Percentiles rank a stretch among this genome's conserved stretches.
Evolutionary conservation across 2,797 vertebrate species (phyloP).

Genomic region (Sebastolobus altivelis): DNA sequence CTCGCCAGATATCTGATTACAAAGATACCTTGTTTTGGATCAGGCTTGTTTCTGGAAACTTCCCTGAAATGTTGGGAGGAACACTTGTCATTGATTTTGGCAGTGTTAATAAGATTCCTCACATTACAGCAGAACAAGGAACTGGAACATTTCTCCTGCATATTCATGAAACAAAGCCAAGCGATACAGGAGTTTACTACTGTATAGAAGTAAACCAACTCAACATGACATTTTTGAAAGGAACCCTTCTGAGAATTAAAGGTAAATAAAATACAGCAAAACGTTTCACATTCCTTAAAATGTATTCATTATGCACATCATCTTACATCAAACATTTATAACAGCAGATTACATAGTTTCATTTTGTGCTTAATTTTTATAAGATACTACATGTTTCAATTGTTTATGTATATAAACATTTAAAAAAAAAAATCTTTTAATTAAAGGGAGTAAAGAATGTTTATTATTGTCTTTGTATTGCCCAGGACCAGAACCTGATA

Average conservation of each 20-base stretch:
- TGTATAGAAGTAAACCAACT: fast-evolving
- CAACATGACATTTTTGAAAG: not conserved
- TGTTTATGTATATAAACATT: not conserved
- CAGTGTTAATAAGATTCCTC: not conserved
- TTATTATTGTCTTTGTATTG: not conserved
- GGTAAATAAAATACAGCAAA: conserved; percentile 32
- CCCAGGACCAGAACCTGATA: conserved; percentile 7
- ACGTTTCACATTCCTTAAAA: too few relatives aligned
- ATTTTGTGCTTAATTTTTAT: not conserved
- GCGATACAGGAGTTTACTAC: conserved; percentile 27
- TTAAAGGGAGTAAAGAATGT: not conserved
- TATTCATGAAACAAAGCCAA: not conserved
- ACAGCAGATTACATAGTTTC: not conserved
- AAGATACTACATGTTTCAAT: not conserved
- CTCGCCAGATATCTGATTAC: fast-evolving
- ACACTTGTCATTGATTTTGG: not conserved
- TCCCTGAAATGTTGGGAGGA: conserved; percentile 36
- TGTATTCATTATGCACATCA: too few relatives aligned
- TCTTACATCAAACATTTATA: too few relatives aligned
- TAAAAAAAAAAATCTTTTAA: too few relatives aligned
- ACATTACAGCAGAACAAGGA: not conserved
- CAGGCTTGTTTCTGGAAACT: conserved; percentile 42
- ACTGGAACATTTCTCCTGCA: not conserved
- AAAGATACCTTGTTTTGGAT: not conserved
- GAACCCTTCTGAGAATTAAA: conserved; percentile 29